These are phyloP conservation scores for Eleutherodactylus coqui DNA, from an alignment of 2,797 vertebrate genomes.

Conservation along the genomic window DNA sequence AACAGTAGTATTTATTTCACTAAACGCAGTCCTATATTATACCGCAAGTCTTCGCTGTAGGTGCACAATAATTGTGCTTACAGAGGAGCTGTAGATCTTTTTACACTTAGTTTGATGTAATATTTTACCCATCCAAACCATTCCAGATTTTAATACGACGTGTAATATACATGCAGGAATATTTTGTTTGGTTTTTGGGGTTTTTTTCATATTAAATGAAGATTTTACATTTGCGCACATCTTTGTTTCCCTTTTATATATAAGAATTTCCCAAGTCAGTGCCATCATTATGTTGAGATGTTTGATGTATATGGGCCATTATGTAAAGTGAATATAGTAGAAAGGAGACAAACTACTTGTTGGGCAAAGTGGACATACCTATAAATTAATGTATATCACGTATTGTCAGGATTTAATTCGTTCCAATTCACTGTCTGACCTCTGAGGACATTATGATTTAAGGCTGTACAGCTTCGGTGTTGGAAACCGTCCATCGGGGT, in stretches of 20 bases:
- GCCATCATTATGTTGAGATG: background rate
- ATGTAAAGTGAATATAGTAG: background rate
- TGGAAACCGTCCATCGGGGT: too few relatives aligned
- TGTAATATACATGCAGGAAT: constrained; percentile 14
- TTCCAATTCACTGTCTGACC: too few relatives aligned
- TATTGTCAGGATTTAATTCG: background rate
- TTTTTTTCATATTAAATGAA: background rate
- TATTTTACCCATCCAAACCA: constrained; percentile 37
- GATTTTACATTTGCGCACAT: constrained; percentile 11
- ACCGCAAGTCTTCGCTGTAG: background rate
- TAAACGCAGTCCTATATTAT: background rate
- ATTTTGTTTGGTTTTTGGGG: background rate
- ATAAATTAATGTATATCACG: background rate
- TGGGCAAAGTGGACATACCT: background rate
- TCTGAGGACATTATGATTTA: too few relatives aligned
- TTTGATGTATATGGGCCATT: background rate
- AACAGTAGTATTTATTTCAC: constrained; percentile 31
- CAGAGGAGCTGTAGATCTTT: background rate
- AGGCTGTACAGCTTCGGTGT: too few relatives aligned
- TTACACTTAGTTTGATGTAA: constrained; percentile 7
- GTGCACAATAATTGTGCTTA: constrained; percentile 38
- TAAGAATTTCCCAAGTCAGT: background rate
- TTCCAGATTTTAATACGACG: constrained; percentile 47
- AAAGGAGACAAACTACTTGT: background rate
- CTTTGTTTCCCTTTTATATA: constrained; percentile 23